Evolutionary conservation across 2,888 invertebrate genomes (phyloP), one percentile per base, ranked within the genome.

Genomic region (Galerucella pusilla): DNA sequence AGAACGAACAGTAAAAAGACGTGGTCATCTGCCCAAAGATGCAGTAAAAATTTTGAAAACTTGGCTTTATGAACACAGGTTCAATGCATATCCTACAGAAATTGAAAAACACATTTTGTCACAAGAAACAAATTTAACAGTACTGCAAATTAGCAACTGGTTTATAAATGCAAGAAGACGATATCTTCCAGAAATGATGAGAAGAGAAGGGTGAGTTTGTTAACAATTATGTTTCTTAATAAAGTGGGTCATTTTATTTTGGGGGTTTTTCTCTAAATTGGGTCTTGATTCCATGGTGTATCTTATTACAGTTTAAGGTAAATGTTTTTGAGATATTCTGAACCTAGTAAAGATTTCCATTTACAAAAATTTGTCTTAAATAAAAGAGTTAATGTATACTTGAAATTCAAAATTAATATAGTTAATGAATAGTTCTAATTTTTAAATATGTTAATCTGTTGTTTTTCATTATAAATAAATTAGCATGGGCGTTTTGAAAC

Each of bases 71-170:
- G 88, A 88, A 75, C 88, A 88, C 75, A 78, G 87, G 68, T 88
- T 87, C 74, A 87, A 88, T 80, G 88, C 88, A 0, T 88, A 88
- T 80, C 88, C 88, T 0, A 87, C 87, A 4, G 88, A 88, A 83
- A 84, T 86, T n/a, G 88, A 88, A 74, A 88, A 88, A 74, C 85
- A 87, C 73, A 84, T 86, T 11, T 79, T 88, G 10, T 87, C 88
- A 3, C 86, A 87, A 80, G 87, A 87, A 73, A 87, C 88, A 1
- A 85, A 86, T 75, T 79, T 88, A 49, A 88, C 88, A 4, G 87
- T 87, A 57, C 80, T 88, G 12, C 88, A 88, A 80, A 87, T 88
- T 52, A 87, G 87, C 78, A 88, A 88, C 79, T 88, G 88, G 88
- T 88, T 88, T 80, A 88, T 88, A 61, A 88, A 88, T 79, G 78